Conservation (phyloP, 2,888 invertebrate genomes). For the Pantelozetes paolii region DNA sequence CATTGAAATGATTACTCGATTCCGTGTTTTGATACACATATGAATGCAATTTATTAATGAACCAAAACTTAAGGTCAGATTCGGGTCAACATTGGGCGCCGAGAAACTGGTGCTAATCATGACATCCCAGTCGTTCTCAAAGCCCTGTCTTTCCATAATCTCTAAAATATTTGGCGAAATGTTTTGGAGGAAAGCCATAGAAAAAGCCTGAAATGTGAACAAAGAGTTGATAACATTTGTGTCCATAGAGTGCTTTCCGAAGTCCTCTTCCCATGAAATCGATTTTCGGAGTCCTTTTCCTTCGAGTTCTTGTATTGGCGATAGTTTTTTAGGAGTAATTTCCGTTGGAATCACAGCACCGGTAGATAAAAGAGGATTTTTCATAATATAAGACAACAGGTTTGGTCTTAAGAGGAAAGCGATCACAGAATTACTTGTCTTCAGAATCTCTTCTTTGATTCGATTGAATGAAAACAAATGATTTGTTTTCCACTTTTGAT, state of each 20-base stretch:
- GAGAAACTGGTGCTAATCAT: constrained; percentile 52
- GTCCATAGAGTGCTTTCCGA: background rate
- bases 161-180: constrained; percentile 34
- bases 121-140: constrained; percentile 44
- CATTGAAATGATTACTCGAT: constrained; percentile 27
- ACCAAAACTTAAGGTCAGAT: constrained; percentile 52
- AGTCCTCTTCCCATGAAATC: constrained; percentile 10
- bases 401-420: constrained; percentile 38
- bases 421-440: constrained; percentile 38
- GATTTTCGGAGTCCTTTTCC: background rate
- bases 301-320: background rate
- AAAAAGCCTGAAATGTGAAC: constrained; percentile 27
- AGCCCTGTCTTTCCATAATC: constrained; percentile 31
- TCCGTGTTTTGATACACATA: constrained; percentile 49
- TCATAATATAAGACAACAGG: constrained; percentile 12
- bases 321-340: constrained; percentile 17
- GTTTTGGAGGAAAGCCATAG: constrained; percentile 33
- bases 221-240: background rate
- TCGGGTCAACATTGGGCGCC: constrained; percentile 53
- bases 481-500: constrained; percentile 33
- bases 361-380: background rate
- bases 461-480: constrained; percentile 32
- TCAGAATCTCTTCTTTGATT: constrained; percentile 33
- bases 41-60: constrained; percentile 53
- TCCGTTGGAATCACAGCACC: background rate